Percentiles rank a stretch among this genome's conserved stretches.
phyloP scores from a whole-genome alignment of 2,113 vertebrate species.

The Catharus bicknelli region DNA sequence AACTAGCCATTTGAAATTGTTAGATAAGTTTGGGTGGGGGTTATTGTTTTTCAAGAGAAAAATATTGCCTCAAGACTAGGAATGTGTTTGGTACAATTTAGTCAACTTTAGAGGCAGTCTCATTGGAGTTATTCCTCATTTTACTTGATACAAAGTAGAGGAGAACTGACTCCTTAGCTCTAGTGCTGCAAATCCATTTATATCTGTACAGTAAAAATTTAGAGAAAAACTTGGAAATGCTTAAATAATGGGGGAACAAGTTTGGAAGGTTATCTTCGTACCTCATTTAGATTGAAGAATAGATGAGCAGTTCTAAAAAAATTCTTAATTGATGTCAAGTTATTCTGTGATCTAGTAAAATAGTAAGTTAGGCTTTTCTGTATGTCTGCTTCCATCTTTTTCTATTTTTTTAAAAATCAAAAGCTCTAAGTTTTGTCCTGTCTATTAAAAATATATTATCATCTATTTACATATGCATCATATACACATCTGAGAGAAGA shows the following conservation, averaged over 20 bases:
- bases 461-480: background rate
- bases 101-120: constrained; percentile 19
- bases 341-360: background rate
- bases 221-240: background rate
- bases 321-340: background rate
- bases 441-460: background rate
- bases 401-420: background rate
- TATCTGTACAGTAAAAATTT: background rate
- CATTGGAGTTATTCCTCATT: background rate
- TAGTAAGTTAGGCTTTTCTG: background rate
- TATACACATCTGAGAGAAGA: constrained; percentile 23
- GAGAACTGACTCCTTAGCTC: background rate
- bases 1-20: constrained; percentile 5
- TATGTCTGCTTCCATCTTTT: background rate
- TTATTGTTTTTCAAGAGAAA: constrained; percentile 29
- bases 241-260: background rate
- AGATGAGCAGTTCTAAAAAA: background rate
- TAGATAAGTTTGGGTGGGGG: background rate
- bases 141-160: background rate
- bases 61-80: background rate
- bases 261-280: background rate
- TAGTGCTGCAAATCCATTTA: background rate
- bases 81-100: constrained; percentile 28
- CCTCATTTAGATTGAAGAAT: background rate
- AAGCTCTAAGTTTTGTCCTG: background rate